Evolutionary conservation across 2,888 invertebrate genomes (phyloP).

Genomic region (Tubulanus polymorphus): DNA sequence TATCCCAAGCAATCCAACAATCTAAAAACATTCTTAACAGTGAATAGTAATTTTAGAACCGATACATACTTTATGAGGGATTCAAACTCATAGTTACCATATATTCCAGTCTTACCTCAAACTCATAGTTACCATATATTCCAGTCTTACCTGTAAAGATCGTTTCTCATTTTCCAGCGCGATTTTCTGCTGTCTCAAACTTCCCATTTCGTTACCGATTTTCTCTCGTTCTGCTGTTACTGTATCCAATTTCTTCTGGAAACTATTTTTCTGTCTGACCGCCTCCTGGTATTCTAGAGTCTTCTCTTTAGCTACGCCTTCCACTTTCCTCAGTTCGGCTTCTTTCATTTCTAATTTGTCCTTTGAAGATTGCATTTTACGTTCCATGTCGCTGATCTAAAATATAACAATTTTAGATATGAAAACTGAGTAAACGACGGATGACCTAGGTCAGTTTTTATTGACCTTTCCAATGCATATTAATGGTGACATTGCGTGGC

Average conservation of each 20-base stretch:
- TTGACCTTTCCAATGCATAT: too few species aligned
- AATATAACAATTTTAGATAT: too few species aligned
- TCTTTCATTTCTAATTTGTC: slow-evolving; percentile 33
- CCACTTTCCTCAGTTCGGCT: slow-evolving; percentile 15
- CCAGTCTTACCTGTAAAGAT: slow-evolving; percentile 5
- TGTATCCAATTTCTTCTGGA: not conserved
- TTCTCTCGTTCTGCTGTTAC: slow-evolving; percentile 1
- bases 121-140: slow-evolving; percentile 3
- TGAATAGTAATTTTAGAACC: too few species aligned
- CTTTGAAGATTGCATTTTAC: slow-evolving; percentile 29
- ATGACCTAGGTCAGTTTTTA: too few species aligned
- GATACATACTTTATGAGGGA: too few species aligned
- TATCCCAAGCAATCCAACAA: too few species aligned
- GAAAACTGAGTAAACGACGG: too few species aligned
- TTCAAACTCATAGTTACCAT: too few species aligned
- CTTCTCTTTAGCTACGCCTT: slow-evolving; percentile 8
- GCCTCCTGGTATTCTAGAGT: slow-evolving; percentile 1
- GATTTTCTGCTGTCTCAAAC: slow-evolving; percentile 27
- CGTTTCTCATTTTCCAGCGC: slow-evolving; percentile 27
- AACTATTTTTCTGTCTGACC: slow-evolving; percentile 5
- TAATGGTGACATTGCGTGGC: too few species aligned
- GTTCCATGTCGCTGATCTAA: slow-evolving; percentile 35
- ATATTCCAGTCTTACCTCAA: too few species aligned
- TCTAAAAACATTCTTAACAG: too few species aligned
- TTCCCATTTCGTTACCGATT: not conserved